Base-by-base conservation (phyloP, 2,113 vertebrate genomes). In the Atrichornis clamosus region DNA sequence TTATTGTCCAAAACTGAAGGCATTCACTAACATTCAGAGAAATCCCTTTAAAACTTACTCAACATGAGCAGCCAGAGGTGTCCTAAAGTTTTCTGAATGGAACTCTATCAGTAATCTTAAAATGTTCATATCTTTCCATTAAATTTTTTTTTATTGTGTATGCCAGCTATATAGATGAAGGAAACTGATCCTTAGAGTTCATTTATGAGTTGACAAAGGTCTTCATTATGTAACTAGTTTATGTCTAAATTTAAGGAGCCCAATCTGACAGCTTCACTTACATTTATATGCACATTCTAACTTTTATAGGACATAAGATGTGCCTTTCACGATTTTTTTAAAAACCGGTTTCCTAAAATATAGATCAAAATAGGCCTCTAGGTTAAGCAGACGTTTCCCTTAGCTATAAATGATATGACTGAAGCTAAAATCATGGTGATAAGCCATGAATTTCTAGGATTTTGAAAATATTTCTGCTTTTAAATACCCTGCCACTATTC, bases 291-390 rank as follows among this genome's bases (percentile, higher is more conserved):
- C 5, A 59, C 2, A 79, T 85, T 35, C 49, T 64, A 56, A 50
- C 2, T 70, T 82, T 62, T 62, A 44, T 46, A 69, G 17, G 17
- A 69, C 3, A 55, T 47, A 41, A 49, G 13, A 5, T 13, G 7
- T 0, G 1, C 5, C 4, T 58, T 62, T 70, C 6, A 47, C 5
- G 14, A 39, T 20, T 14, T 50, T 27, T 30, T 17, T 7, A 1
- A 28, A 44, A 65, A 59, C 10, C 2, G 7, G 3, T 11, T 37
- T 69, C 42, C 58, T 64, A 50, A 80, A 84, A 50, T 52, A 56
- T 9, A 42, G 4, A 52, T 28, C 33, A 10, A 55, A 55, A 64
- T 37, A 64, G 5, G 11, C 10, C 10, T 76, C 39, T 41, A 41
- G 22, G 3, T 83, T 72, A 67, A 15, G 13, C 3, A 84, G n/a